Evolutionary conservation across 2,113 vertebrate species (phyloP).

Genomic region (Hemibagrus wyckioides): DNA sequence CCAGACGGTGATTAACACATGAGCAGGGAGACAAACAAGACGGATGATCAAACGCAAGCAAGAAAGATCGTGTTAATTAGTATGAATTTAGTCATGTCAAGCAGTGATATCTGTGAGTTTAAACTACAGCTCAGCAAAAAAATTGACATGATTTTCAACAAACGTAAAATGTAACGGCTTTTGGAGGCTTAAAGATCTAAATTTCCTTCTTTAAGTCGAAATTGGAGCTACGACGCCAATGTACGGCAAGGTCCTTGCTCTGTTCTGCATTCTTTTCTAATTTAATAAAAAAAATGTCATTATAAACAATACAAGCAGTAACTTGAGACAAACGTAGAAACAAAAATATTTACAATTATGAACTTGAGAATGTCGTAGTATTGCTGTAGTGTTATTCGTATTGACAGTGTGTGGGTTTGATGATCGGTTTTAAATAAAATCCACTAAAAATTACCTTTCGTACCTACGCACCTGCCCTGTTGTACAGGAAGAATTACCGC

Average conservation of each 20-base stretch:
- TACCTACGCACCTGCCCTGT: too few relatives aligned
- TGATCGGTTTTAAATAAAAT: too few relatives aligned
- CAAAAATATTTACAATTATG: too few relatives aligned
- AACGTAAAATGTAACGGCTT: background rate
- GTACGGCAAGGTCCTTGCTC: background rate
- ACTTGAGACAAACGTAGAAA: too few relatives aligned
- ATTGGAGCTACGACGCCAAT: background rate
- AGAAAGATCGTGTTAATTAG: background rate
- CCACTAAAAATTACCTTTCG: too few relatives aligned
- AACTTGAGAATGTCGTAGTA: too few relatives aligned
- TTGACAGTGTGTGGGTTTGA: too few relatives aligned
- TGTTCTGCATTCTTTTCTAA: too few relatives aligned
- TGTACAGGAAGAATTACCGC: too few relatives aligned
- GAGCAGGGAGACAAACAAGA: background rate
- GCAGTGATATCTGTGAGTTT: background rate
- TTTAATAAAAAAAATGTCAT: too few relatives aligned
- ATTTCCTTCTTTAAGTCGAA: background rate
- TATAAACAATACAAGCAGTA: too few relatives aligned
- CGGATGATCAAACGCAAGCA: constrained; percentile 1
- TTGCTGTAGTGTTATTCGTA: too few relatives aligned
- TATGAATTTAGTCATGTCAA: background rate
- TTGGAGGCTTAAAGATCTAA: background rate
- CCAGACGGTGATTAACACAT: constrained; percentile 3
- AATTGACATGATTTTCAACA: background rate
- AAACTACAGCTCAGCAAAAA: background rate